phyloP scores from a whole-genome alignment of 2,113 vertebrate genomes.

The Maccullochella peelii region DNA sequence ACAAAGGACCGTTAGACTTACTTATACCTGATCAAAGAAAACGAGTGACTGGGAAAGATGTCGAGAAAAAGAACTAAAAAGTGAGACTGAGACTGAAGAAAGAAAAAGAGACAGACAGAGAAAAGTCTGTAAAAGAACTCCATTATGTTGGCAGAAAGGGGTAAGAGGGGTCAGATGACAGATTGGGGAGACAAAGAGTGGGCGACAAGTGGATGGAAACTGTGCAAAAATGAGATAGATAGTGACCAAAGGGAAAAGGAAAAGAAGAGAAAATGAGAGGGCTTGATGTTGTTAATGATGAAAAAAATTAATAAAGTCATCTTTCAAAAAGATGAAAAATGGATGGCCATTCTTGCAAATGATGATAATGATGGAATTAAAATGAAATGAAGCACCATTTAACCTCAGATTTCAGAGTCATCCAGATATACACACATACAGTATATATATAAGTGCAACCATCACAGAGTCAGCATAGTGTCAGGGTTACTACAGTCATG shows the following conservation, averaged over 20 bases:
- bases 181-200: conserved; percentile 42
- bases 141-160: conserved; percentile 43
- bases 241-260: not conserved
- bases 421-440: no score
- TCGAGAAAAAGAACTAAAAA: not conserved
- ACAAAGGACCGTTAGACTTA: not conserved
- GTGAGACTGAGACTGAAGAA: not conserved
- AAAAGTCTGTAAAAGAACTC: conserved; percentile 33
- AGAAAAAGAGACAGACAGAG: not conserved
- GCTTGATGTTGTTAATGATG: conserved; percentile 12
- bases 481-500: conserved; percentile 23
- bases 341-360: not conserved
- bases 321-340: conserved; percentile 27
- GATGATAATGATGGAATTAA: conserved; percentile 23
- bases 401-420: conserved; percentile 15
- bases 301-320: conserved; percentile 16
- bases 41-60: not conserved
- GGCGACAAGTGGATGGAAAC: conserved; percentile 26
- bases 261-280: conserved; percentile 22
- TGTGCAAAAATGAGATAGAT: conserved; percentile 29
- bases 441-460: conserved; percentile 20
- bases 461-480: conserved; percentile 8
- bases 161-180: conserved; percentile 53
- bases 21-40: not conserved
- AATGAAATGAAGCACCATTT: conserved; percentile 14